Percentiles rank a stretch among this genome's conserved stretches.
These are phyloP conservation scores for Rhysida immarginata DNA, from an alignment of 1,140 invertebrate species.

Conservation along the genomic window DNA sequence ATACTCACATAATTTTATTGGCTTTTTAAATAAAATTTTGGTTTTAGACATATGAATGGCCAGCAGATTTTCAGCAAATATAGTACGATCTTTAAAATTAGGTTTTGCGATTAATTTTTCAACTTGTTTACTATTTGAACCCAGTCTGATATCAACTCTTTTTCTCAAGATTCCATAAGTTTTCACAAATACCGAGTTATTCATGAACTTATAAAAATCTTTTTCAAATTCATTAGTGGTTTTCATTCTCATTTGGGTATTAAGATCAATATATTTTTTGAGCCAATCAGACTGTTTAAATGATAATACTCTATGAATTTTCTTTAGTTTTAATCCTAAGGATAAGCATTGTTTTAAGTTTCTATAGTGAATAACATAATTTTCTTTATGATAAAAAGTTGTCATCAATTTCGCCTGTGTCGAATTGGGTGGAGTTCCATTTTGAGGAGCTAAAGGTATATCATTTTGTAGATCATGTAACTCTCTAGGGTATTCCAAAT, in stretches of 20 bases:
- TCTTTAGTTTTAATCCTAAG: slow-evolving; percentile 30
- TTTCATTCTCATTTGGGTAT: slow-evolving; percentile 24
- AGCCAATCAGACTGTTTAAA: slow-evolving; percentile 36
- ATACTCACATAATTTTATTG: slow-evolving; percentile 22
- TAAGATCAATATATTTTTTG: slow-evolving; percentile 30
- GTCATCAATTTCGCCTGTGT: slow-evolving; percentile 16
- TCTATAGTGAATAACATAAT: slow-evolving; percentile 35
- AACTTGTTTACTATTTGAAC: slow-evolving; percentile 10
- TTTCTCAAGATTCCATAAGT: slow-evolving; percentile 21
- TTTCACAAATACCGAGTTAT: slow-evolving; percentile 20
- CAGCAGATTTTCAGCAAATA: slow-evolving; percentile 7
- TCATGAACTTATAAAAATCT: slow-evolving; percentile 24
- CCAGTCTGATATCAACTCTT: slow-evolving; percentile 14
- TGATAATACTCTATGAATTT: slow-evolving; percentile 33
- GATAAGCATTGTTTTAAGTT: slow-evolving; percentile 34
- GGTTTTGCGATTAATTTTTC: slow-evolving; percentile 15
- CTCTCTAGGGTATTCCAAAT: slow-evolving; percentile 19
- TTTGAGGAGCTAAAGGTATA: slow-evolving; percentile 17
- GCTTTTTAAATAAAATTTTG: slow-evolving; percentile 18
- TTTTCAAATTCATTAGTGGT: slow-evolving; percentile 22
- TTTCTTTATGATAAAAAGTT: slow-evolving; percentile 21
- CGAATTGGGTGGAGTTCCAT: neutral
- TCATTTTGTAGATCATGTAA: slow-evolving; percentile 19
- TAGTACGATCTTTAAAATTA: slow-evolving; percentile 14
- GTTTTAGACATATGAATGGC: slow-evolving; percentile 14